Conservation (phyloP, 2,797 vertebrate species). For the Anguilla anguilla region DNA sequence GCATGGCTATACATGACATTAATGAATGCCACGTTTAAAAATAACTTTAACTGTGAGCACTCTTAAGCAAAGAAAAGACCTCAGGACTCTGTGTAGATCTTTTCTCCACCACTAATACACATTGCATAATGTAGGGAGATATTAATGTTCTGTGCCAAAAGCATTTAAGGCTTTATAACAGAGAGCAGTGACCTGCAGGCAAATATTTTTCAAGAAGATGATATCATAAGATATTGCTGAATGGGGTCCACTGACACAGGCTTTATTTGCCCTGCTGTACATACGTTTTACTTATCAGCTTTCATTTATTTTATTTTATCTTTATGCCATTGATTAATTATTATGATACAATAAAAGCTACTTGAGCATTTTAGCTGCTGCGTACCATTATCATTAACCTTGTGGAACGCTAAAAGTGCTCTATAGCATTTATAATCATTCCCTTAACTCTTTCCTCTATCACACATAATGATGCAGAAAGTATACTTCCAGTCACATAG, state of each 20-base stretch:
- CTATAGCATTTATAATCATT: constrained; percentile 71
- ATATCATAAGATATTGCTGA: constrained; percentile 74
- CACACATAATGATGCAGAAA: constrained; percentile 30
- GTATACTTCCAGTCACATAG: constrained; percentile 12
- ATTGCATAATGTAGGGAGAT: constrained; percentile 70
- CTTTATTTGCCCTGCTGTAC: constrained; percentile 43
- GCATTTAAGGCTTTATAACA: constrained; percentile 38
- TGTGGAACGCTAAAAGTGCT: constrained; percentile 72
- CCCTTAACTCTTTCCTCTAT: constrained; percentile 63
- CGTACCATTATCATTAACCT: constrained; percentile 84
- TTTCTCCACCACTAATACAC: constrained; percentile 59
- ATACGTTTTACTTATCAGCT: constrained; percentile 77
- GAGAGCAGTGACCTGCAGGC: constrained; percentile 74
- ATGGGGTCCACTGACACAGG: constrained; percentile 43
- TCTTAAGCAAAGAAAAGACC: background rate
- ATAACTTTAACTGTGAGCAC: constrained; percentile 4
- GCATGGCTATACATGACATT: constrained; percentile 23
- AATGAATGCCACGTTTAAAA: background rate
- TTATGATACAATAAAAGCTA: constrained; percentile 87
- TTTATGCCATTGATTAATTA: constrained; percentile 79
- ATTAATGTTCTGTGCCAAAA: constrained; percentile 77
- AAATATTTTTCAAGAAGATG: constrained; percentile 80
- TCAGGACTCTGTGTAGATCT: constrained; percentile 37
- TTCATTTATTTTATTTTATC: constrained; percentile 86
- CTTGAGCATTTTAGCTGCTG: constrained; percentile 82